Evolutionary conservation across 2,113 vertebrate species (phyloP), one percentile per base, ranked within the genome.

Genomic region (Corydoras maculifer): DNA sequence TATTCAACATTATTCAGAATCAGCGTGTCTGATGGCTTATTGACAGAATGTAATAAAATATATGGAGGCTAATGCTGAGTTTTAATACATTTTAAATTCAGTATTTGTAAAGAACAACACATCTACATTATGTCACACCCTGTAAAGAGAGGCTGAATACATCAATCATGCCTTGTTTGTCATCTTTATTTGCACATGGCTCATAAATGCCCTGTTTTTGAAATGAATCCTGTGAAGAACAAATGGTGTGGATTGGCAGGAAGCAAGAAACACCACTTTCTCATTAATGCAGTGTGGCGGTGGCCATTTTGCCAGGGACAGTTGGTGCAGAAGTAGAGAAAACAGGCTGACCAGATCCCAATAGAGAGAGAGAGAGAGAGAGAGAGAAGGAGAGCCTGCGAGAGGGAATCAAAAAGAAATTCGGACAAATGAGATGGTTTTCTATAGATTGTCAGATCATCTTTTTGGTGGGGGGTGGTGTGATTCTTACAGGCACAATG

Each of bases 261-360:
- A 50, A 57, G 51, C 31, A 57, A 61, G 32, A 55, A 67, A 62
- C 58, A 48, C 65, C 65, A 65, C 70, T 59, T 14, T 59, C 72
- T 74, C 69, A 63, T 72, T 68, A 71, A 68, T 72, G 75, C 69
- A 63, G 69, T 53, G 75, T 55, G n/a, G 69, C 55, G 12, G 69
- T 69, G 61, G 75, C 65, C 70, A 76, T 65, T 70, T 71, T 76
- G 68, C 64, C 74, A 66, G 69, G 69, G 74, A 70, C 68, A 75
- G 68, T 75, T 76, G 63, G 72, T 74, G 72, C 58, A 74, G 62
- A 74, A 57, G 72, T 55, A 74, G 65, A 68, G 72, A 68, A 25
- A 61, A 68, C 8, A 67, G 60, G 58, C 65, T 68, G 72, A 74
- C 65, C 72, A 62, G 65, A 68, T 68, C 72, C 65, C 50, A 61